Conservation (phyloP, 2,888 invertebrate genomes). For the Leptarthrus brevirostris region DNA sequence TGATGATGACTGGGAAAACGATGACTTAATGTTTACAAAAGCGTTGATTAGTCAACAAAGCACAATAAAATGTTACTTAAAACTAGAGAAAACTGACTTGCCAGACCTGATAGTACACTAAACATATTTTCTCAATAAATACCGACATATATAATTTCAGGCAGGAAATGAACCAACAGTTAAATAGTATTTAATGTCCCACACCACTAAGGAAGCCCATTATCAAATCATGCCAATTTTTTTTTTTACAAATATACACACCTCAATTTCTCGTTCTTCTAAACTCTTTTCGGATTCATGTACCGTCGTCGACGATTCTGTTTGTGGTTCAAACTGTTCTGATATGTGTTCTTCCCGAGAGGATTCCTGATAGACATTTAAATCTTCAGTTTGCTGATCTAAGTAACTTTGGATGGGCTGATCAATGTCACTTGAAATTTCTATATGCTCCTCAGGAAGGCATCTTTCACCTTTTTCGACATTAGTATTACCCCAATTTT, state of each 20-base stretch:
- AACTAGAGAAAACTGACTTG: too few species aligned
- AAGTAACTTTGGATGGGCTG: not conserved
- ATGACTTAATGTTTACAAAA: too few species aligned
- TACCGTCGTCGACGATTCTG: not conserved
- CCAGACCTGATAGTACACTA: too few species aligned
- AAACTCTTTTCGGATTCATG: not conserved
- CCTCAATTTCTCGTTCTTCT: not conserved
- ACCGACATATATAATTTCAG: too few species aligned
- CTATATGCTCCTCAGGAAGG: not conserved
- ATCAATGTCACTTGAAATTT: not conserved
- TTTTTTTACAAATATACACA: not conserved
- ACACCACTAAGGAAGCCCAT: not conserved
- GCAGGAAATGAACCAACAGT: too few species aligned
- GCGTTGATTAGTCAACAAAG: too few species aligned
- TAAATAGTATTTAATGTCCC: too few species aligned
- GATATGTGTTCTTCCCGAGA: not conserved
- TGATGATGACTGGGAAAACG: too few species aligned
- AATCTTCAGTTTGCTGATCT: not conserved
- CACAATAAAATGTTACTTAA: too few species aligned
- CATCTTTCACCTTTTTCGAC: not conserved
- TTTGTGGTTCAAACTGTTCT: not conserved
- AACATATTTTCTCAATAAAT: too few species aligned
- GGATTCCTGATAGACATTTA: not conserved
- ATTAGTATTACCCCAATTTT: not conserved
- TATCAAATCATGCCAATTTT: not conserved